Conservation (phyloP, 2,113 vertebrate species). For the Thinocorus orbignyianus region DNA sequence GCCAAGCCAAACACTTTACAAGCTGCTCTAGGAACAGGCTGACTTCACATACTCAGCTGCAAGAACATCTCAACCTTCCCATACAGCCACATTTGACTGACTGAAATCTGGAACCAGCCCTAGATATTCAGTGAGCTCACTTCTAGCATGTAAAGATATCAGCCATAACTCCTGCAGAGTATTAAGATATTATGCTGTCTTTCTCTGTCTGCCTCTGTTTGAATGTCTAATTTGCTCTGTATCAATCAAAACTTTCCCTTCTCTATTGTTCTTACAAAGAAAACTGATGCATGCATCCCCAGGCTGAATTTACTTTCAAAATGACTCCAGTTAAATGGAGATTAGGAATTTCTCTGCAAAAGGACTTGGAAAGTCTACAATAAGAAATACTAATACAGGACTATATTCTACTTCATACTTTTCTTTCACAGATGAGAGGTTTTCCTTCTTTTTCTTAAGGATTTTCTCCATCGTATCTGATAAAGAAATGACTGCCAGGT, state of each 20-base stretch:
- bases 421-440: not conserved
- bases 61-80: not conserved
- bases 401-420: not conserved
- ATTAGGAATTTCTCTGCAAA: not conserved
- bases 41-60: not conserved
- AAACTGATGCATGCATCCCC: not conserved
- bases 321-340: not conserved
- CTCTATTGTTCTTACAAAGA: not conserved
- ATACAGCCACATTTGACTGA: not conserved
- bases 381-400: not conserved
- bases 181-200: not conserved
- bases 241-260: not conserved
- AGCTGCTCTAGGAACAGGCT: constrained; percentile 31
- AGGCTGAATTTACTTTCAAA: not conserved
- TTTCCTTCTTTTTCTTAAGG: not conserved
- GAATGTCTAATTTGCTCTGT: not conserved
- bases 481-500: not conserved
- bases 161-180: not conserved
- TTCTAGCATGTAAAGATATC: not conserved
- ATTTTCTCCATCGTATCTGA: not conserved
- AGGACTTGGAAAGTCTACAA: not conserved
- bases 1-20: constrained; percentile 39
- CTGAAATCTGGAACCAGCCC: constrained; percentile 25
- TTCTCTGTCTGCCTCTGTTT: not conserved
- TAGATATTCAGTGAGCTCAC: constrained; percentile 11